Percentiles rank a stretch among this genome's conserved stretches.
phyloP scores from a whole-genome alignment of 2,113 vertebrate species.

The Sphyrna mokarran region DNA sequence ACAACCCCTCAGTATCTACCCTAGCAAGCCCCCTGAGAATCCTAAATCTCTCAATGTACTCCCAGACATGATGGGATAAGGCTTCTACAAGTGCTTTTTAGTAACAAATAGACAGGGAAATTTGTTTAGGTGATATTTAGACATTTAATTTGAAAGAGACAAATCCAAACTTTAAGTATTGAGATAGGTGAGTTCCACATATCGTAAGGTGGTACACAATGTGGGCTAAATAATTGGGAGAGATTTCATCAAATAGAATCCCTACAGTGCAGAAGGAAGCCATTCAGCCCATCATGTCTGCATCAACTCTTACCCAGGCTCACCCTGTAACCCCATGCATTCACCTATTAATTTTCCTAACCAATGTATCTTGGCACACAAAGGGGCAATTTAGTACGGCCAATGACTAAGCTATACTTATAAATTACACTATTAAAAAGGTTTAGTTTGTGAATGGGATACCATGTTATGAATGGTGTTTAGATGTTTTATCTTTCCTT shows the following conservation, averaged over 20 bases:
- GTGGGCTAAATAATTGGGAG: not conserved
- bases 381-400: too few relatives aligned
- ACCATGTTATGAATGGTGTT: not conserved
- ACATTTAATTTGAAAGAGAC: not conserved
- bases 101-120: not conserved
- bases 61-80: not conserved
- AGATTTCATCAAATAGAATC: too few relatives aligned
- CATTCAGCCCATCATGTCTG: too few relatives aligned
- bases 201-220: not conserved
- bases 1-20: too few relatives aligned
- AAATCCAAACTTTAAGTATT: not conserved
- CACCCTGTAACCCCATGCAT: too few relatives aligned
- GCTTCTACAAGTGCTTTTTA: not conserved
- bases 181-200: not conserved
- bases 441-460: not conserved
- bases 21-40: too few relatives aligned
- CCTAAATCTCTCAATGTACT: not conserved
- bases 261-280: too few relatives aligned
- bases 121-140: not conserved
- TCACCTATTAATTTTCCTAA: too few relatives aligned
- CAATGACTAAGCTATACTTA: too few relatives aligned
- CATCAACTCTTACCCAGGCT: too few relatives aligned
- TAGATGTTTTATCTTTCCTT: not conserved
- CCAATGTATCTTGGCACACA: too few relatives aligned
- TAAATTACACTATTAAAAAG: not conserved